Evolutionary conservation across 2,888 invertebrate species (phyloP).

Genomic region (Cyrtodaria siliqua): DNA sequence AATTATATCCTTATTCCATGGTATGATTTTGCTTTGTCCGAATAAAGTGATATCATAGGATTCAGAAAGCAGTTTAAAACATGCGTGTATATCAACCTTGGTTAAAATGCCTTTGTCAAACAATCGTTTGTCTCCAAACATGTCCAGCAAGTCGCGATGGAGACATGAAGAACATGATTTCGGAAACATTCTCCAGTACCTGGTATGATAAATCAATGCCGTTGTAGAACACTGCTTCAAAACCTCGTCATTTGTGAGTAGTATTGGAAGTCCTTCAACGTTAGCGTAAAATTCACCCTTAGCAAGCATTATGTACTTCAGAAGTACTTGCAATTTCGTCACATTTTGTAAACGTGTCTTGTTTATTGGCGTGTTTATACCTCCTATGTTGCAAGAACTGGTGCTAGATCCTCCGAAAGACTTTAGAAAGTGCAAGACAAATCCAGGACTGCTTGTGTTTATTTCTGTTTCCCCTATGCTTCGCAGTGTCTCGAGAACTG

Average conservation of each 20-base stretch:
- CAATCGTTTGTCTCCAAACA: background rate
- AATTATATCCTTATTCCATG: background rate
- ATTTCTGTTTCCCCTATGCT: constrained; percentile 2
- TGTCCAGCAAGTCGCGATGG: background rate
- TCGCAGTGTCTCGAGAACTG: constrained; percentile 29
- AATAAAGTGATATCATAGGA: background rate
- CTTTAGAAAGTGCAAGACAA: constrained; percentile 43
- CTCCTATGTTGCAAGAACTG: constrained; percentile 6
- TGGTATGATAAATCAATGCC: background rate
- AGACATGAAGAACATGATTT: background rate
- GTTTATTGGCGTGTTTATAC: constrained; percentile 2
- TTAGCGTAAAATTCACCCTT: constrained; percentile 12
- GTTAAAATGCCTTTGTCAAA: constrained; percentile 7
- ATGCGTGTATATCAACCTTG: background rate
- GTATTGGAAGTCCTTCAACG: constrained; percentile 55
- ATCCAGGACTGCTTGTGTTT: constrained; percentile 21
- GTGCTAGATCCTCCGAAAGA: constrained; percentile 1
- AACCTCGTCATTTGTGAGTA: constrained; percentile 16
- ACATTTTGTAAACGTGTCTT: constrained; percentile 22
- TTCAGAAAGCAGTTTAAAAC: constrained; percentile 4
- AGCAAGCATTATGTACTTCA: constrained; percentile 34
- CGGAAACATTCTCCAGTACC: constrained; percentile 16
- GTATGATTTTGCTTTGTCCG: background rate
- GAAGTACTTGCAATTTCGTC: constrained; percentile 14
- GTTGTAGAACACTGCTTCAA: too few species aligned